Base-by-base conservation (phyloP, 1,140 invertebrate species). In the Euura lappo region DNA sequence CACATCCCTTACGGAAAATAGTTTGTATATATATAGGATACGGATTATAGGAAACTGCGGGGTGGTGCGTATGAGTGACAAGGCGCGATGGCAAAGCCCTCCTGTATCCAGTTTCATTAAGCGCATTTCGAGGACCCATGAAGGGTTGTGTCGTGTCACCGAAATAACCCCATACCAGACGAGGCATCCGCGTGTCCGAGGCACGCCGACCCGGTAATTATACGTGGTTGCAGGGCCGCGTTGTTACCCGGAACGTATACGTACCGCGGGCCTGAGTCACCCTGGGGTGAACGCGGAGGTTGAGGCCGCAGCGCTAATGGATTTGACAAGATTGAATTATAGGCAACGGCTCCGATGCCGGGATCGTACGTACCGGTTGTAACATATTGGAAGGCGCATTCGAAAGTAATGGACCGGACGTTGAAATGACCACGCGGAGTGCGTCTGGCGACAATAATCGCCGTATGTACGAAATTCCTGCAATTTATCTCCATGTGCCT, bases 311-410 rank as follows among this genome's bases (percentile, higher is more conserved):
- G 43, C 71, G 79, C 80, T 80, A 80, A 80, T 80, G 79, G 75
- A 80, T 80, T 80, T 80, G 79, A 80, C 79, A 80, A 80, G 79
- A 80, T 80, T 80, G 79, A 80, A 80, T 80, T 80, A 80, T 80
- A 77, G 79, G 68, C 73, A 74, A 71, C 64, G 69, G 43, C 11
- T 51, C 28, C 28, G 28, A 28, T 28, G 28, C 28, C 28, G 28
- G 28, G 28, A 28, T 28, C 28, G 28, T 28, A 28, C 28, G 1
- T 28, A 28, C 28, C 28, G 28, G 28, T 28, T 28, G 60, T 45
- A 44, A 67, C 65, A 51, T 68, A 78, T 64, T 68, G 44, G 45
- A 71, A 73, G 47, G 65, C 75, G 28, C 76, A 75, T 80, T 80
- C 47, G 77, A 80, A 80, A 81, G 75, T 81, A 81, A 81, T 81